Conservation (phyloP, 2,113 vertebrate species). For the Lipotes vexillifer region DNA sequence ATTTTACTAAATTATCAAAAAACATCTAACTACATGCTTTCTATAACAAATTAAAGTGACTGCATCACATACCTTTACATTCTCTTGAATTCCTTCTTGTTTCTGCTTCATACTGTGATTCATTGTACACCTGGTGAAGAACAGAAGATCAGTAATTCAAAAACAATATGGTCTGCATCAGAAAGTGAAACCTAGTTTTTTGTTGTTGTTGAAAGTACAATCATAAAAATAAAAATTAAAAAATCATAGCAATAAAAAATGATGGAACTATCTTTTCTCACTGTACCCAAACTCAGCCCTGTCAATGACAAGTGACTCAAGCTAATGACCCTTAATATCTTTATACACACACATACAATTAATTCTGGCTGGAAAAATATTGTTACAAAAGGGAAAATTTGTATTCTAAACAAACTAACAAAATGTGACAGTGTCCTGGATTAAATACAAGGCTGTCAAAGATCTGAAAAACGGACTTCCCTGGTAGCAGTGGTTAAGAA, state of each 20-base stretch:
- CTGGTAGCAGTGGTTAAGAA: too few species aligned
- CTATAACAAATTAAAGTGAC: not conserved
- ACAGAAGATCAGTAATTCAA: not conserved
- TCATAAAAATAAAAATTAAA: not conserved
- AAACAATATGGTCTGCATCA: not conserved
- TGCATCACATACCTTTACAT: slow-evolving; percentile 81
- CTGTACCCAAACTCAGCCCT: not conserved
- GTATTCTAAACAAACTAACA: not conserved
- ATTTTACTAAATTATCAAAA: not conserved
- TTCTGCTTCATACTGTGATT: slow-evolving; percentile 81
- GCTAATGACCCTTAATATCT: not conserved
- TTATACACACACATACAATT: not conserved
- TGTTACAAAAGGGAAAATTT: not conserved
- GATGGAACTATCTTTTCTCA: not conserved
- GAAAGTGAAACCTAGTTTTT: not conserved
- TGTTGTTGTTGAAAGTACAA: not conserved
- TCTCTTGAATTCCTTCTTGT: slow-evolving; percentile 73
- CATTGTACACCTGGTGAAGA: slow-evolving; percentile 62
- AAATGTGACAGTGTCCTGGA: not conserved
- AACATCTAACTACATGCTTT: not conserved
- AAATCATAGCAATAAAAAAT: not conserved
- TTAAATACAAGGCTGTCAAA: not conserved
- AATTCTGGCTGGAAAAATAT: not conserved
- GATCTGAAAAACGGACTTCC: not conserved
- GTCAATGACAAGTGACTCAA: not conserved